Evolutionary conservation across 2,888 invertebrate species (phyloP), one percentile per base, ranked within the genome.

Genomic region (Pollenia angustigena): DNA sequence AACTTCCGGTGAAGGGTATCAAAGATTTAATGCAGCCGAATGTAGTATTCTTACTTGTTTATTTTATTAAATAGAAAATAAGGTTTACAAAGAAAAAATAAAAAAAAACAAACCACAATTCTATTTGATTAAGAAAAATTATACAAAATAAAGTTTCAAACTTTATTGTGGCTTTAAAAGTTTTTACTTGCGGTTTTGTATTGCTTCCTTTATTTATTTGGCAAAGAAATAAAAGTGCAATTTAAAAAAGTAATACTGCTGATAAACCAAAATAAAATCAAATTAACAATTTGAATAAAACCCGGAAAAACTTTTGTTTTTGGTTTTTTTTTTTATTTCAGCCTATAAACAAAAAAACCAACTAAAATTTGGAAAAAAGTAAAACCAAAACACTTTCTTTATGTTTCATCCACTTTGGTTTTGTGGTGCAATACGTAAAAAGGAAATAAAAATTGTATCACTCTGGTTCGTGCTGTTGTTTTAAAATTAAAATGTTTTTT

Each of bases 211-310:
- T 46, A 60, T 78, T 62, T 72, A 54, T 72, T 72, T 66, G 72
- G 52, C 68, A 78, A 81, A 78, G 81, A 81, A 80, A 78, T 78
- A 72, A 85, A 81, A 85, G 66, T 76, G 64, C 75, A 75, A 64
- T 81, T 85, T 85, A 46, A 60, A 76, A 81, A 64, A 44, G 23
- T 78, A 74, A 68, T 52, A 66, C 60, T 85, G 82, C 71, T 78
- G 81, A 81, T 84, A 87, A 84, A 80, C 76, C 76, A 68, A 74
- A 84, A 78, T 60, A 54, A 72, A 72, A 87, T 76, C 84, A 87
- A 87, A 87, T 87, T 87, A 87, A 84, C 84, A 84, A 87, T 84
- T 78, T 81, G 78, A 66, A 81, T 80, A 68, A 54, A 81, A 72
- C 56, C 62, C 56, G 18, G 46, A 75, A 69, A 42, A 75, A 60